A percentile compares a stretch with the other conserved stretches of the same genome.
Evolutionary conservation across 2,888 invertebrate species (phyloP).

Genomic region (Ypsolopha sequella): DNA sequence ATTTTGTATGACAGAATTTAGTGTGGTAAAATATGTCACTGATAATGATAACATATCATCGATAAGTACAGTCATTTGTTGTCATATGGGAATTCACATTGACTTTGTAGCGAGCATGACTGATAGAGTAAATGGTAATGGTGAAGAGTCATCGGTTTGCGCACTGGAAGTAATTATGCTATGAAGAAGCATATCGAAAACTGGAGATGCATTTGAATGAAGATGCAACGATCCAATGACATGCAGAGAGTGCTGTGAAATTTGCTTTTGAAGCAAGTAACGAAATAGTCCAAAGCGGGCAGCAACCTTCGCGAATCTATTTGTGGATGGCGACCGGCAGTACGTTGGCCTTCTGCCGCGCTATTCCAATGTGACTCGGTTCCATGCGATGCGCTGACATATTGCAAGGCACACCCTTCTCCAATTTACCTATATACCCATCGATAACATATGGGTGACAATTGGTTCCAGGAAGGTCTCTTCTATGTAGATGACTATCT

Average conservation of each 20-base stretch:
- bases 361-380: constrained; percentile 39
- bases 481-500: background rate
- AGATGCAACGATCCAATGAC: background rate
- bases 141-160: background rate
- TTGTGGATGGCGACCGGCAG: constrained; percentile 42
- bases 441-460: background rate
- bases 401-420: constrained; percentile 20
- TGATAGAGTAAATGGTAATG: no score
- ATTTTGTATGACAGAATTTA: constrained; percentile 17
- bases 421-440: background rate
- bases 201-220: background rate
- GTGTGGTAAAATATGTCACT: no score
- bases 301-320: constrained; percentile 56
- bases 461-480: background rate
- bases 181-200: background rate
- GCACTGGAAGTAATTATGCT: background rate
- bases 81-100: no score
- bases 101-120: no score
- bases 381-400: constrained; percentile 29
- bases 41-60: no score
- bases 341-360: constrained; percentile 59
- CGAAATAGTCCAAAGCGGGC: constrained; percentile 49
- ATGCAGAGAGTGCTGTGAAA: constrained; percentile 15
- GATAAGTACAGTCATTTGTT: no score
- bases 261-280: constrained; percentile 26